These are phyloP conservation scores for Eudasyphora cyanicolor DNA, from an alignment of 2,888 invertebrate genomes.

Conservation along the genomic window DNA sequence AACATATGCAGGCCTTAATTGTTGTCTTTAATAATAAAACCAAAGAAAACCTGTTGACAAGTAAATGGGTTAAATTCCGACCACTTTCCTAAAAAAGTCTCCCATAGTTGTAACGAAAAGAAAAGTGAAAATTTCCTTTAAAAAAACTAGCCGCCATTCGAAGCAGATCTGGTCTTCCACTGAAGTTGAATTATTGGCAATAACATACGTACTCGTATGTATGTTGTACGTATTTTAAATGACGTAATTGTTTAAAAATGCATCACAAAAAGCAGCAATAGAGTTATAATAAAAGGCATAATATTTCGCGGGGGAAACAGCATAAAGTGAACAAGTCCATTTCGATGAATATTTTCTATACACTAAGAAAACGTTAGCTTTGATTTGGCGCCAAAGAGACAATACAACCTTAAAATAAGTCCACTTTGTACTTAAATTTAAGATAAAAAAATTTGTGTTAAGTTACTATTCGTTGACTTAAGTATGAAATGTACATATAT, in stretches of 20 bases:
- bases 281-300: neutral
- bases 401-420: too few species aligned
- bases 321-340: neutral
- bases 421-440: too few species aligned
- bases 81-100: neutral
- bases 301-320: too few species aligned
- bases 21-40: neutral
- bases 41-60: conserved; percentile 1
- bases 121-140: conserved; percentile 6
- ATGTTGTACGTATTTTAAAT: neutral
- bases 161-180: too few species aligned
- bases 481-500: too few species aligned
- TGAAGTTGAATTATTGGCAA: neutral
- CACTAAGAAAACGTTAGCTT: too few species aligned
- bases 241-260: conserved; percentile 10
- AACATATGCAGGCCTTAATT: neutral
- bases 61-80: conserved; percentile 14
- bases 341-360: too few species aligned
- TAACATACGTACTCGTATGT: neutral
- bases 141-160: neutral
- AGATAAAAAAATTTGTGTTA: too few species aligned
- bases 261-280: neutral
- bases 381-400: too few species aligned
- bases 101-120: neutral
- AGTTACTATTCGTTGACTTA: too few species aligned